Base-by-base conservation (phyloP, 1,140 invertebrate species). In the Fopius arisanus region DNA sequence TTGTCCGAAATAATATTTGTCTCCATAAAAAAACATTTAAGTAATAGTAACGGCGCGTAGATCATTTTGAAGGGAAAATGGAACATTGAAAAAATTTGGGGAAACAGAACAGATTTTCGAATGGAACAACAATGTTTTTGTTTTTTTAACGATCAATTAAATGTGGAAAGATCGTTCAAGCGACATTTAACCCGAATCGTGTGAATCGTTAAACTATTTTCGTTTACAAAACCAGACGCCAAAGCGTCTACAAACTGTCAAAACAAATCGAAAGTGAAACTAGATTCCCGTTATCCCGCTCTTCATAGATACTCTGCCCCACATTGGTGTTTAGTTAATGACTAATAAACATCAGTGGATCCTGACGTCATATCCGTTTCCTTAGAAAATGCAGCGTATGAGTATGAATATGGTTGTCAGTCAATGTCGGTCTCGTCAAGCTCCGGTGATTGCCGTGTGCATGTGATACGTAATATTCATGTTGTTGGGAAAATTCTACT, bases 351-450 rank as follows among this genome's bases (percentile, higher is more conserved):
- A 71, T 14, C 16, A 26, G 16, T 63, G 41, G 29, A 40, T 40
- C 29, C 19, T 72, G 54, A 75, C 66, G 73, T 75, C 73, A 70
- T 70, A 70, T 75, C 73, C 73, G 33, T 26, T 75, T 65, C 33
- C 26, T 65, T 16, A 19, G 31, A 63, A 69, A 74, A 63, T 41
- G 67, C 48, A 70, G 33, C 54, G 23, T 7, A 54, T 21, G 21
- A 54, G 48, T 54, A 69, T 23, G 9, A 21, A n/a, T 54, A 26
- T 19, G 54, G 29, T 7, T 66, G 63, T 68, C 21, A 68, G 37
- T 68, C 67, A 48, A 68, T 48, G 19, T 41, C 43, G 9, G 0
- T 48, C 40, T 0, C 23, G 5, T 23, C 23, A 12, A 9, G n/a
- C 37, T 14, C 16, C 0, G 23, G 6, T 40, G 37, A 48, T 10